Evolutionary conservation across 2,797 vertebrate genomes (phyloP).

Genomic region (Tapera naevia): DNA sequence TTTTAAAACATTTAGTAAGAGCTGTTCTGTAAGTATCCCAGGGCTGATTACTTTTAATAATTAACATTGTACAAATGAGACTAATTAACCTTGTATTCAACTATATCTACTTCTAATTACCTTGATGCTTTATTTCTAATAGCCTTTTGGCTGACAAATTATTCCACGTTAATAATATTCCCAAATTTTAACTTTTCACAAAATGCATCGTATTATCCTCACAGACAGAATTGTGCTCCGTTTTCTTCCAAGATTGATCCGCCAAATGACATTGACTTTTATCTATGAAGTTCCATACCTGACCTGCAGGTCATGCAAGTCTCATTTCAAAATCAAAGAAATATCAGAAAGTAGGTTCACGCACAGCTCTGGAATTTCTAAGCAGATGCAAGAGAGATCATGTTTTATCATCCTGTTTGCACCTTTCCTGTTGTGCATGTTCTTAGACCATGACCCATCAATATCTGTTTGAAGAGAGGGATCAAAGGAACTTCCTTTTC

Average conservation of each 20-base stretch:
- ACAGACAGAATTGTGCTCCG: background rate
- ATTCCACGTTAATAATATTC: background rate
- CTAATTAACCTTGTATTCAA: constrained; percentile 60
- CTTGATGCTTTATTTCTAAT: constrained; percentile 43
- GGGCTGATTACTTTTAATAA: constrained; percentile 62
- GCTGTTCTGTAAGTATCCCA: constrained; percentile 6
- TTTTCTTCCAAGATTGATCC: background rate
- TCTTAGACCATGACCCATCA: background rate
- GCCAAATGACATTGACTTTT: background rate
- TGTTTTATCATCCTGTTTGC: background rate
- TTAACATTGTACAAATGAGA: constrained; percentile 41
- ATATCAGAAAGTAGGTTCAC: background rate
- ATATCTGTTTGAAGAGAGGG: background rate
- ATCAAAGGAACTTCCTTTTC: background rate
- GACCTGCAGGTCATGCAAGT: background rate
- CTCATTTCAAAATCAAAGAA: background rate
- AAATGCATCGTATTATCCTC: background rate
- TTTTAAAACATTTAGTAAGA: constrained; percentile 16
- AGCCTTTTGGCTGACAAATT: background rate
- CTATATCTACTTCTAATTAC: constrained; percentile 32
- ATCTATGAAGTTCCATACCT: background rate
- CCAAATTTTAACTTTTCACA: background rate
- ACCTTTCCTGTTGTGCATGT: background rate
- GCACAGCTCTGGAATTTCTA: background rate
- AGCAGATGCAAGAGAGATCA: background rate